Evolutionary conservation across 2,797 vertebrate species (phyloP), one percentile per base, ranked within the genome.

Genomic region (Emys orbicularis): DNA sequence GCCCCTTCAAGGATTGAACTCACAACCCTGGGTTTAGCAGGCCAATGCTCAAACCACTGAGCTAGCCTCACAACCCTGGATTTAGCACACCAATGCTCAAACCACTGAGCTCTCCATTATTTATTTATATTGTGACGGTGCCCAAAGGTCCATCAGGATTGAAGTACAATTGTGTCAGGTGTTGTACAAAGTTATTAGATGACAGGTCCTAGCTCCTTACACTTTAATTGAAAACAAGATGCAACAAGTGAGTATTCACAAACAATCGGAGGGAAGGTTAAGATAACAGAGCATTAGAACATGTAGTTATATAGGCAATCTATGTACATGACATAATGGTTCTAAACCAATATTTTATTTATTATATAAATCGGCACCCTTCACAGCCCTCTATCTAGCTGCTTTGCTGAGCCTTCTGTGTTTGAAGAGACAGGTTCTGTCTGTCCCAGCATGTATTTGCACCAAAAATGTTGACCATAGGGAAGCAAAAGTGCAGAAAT

Each of bases 131-230:
- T 3, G 16, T 8, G 8, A 13, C 13, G 10, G 0, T 2, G 0
- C 18, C 4, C 16, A 1, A 1, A n/a, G 34, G 41, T 79, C 44
- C 3, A 8, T 2, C 5, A 0, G 3, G 15, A 44, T 4, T 11
- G 2, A 0, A 1, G 23, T 10, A 56, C 83, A 83, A 0, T 41
- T 0, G 49, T 29, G 47, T 11, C 9, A 2, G 0, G 1, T 4
- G 8, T 0, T 49, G 74, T 49, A 3, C 47, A 77, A 90, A 90
- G 87, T 52, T 0, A 74, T 12, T 72, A 41, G n/a, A 21, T 41
- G 34, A 37, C 65, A 72, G 74, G 25, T 4, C 44, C 12, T 49
- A 8, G 13, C 74, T 77, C 27, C 41, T 27, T 27, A 7, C 4
- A 7, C 11, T 16, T 27, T 34, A 1, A 19, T 3, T n/a, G 52